phyloP scores from a whole-genome alignment of 2,888 invertebrate species.

The Dromius quadrimaculatus region DNA sequence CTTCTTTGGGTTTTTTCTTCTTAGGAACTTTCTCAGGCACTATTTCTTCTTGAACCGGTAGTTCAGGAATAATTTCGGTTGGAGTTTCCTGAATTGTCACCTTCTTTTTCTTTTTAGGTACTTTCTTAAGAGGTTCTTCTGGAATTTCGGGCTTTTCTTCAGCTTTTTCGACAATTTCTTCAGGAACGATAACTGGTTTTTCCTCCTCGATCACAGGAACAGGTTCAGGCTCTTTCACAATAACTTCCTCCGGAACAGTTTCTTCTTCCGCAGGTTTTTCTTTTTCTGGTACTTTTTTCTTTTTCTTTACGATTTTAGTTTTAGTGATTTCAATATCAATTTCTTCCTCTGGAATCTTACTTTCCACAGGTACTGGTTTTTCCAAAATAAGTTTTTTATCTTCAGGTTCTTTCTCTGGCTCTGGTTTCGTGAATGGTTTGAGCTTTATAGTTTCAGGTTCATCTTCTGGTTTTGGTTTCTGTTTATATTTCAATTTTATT shows the following conservation, averaged over 20 bases:
- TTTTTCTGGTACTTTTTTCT: slow-evolving; percentile 54
- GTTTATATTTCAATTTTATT: slow-evolving; percentile 63
- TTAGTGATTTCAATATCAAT: slow-evolving; percentile 59
- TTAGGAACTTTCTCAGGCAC: slow-evolving; percentile 60
- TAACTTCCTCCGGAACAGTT: slow-evolving; percentile 55
- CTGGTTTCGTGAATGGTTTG: slow-evolving; percentile 61
- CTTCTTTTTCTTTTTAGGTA: slow-evolving; percentile 46
- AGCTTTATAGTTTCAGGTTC: slow-evolving; percentile 63
- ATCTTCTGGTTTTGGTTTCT: slow-evolving; percentile 60
- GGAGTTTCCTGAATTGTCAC: slow-evolving; percentile 56
- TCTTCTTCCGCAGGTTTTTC: slow-evolving; percentile 55
- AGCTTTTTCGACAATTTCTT: slow-evolving; percentile 48
- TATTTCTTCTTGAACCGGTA: slow-evolving; percentile 54
- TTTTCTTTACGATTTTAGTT: slow-evolving; percentile 49
- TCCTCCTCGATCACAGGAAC: slow-evolving; percentile 56
- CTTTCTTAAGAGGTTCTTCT: slow-evolving; percentile 54
- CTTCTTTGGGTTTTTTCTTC: slow-evolving; percentile 47
- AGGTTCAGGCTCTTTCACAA: slow-evolving; percentile 53
- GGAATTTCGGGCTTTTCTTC: slow-evolving; percentile 56
- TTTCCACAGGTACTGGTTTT: slow-evolving; percentile 53
- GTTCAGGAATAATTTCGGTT: slow-evolving; percentile 53
- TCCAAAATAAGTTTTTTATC: slow-evolving; percentile 53
- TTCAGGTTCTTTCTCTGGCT: slow-evolving; percentile 55
- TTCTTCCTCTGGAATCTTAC: slow-evolving; percentile 56
- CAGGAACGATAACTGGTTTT: slow-evolving; percentile 51